Percentiles rank a stretch among this genome's conserved stretches.
phyloP scores from a whole-genome alignment of 2,888 invertebrate species.

The Leucophora obtusa region DNA sequence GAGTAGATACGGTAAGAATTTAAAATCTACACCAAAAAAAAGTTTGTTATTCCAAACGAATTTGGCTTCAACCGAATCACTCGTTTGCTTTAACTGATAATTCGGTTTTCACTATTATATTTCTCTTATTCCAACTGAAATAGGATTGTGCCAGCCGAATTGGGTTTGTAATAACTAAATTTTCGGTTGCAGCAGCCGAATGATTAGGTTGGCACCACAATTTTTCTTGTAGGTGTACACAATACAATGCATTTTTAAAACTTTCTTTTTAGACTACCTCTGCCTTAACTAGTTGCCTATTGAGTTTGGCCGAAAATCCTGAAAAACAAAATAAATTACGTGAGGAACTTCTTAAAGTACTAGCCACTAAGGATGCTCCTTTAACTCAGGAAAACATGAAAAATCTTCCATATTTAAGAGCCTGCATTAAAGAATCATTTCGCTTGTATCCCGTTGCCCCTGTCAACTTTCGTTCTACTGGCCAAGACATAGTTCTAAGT shows the following conservation, averaged over 20 bases:
- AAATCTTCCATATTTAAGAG: conserved; percentile 82
- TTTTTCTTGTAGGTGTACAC: no score
- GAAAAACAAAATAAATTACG: conserved; percentile 83
- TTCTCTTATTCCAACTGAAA: no score
- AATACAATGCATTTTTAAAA: neutral
- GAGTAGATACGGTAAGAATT: conserved; percentile 68
- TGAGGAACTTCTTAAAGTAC: conserved; percentile 80
- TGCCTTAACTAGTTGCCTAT: conserved; percentile 80
- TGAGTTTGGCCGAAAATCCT: conserved; percentile 82
- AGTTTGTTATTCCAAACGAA: no score
- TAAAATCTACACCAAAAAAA: no score
- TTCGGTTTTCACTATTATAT: no score
- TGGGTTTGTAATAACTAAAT: no score
- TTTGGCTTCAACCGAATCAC: no score
- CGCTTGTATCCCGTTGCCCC: conserved; percentile 81
- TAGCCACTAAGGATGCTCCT: conserved; percentile 75
- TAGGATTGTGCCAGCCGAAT: no score
- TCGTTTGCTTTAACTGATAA: no score
- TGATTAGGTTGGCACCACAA: no score
- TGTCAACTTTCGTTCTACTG: conserved; percentile 80
- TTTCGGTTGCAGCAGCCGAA: no score
- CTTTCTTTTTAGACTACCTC: conserved; percentile 12
- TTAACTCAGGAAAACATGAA: conserved; percentile 78
- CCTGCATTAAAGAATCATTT: conserved; percentile 85
- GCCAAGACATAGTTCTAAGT: conserved; percentile 81